phyloP scores from a whole-genome alignment of 2,888 invertebrate genomes.

The Melanostoma scalare region DNA sequence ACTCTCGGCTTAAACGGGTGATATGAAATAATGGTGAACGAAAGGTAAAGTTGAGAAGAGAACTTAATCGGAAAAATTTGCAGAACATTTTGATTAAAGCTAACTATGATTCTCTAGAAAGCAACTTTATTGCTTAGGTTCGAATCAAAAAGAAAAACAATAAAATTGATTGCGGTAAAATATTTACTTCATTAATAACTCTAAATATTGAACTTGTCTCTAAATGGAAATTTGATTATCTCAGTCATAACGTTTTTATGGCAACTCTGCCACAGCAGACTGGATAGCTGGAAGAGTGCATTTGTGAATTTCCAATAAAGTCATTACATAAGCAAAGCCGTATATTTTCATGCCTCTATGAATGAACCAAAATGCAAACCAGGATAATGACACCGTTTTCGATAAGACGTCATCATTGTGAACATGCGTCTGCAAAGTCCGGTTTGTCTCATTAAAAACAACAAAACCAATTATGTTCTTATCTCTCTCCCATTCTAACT shows the following conservation, averaged over 20 bases:
- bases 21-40: too few species aligned
- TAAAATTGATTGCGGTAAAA: too few species aligned
- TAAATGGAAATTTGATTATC: too few species aligned
- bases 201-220: too few species aligned
- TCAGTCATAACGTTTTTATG: background rate
- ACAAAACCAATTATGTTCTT: conserved; percentile 29
- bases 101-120: too few species aligned
- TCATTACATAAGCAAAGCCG: conserved; percentile 53
- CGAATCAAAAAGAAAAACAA: too few species aligned
- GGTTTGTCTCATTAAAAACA: conserved; percentile 27
- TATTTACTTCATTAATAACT: too few species aligned
- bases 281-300: conserved; percentile 38
- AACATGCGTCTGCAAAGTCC: conserved; percentile 60
- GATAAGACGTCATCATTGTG: conserved; percentile 54
- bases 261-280: conserved; percentile 25
- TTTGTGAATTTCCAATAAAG: conserved; percentile 40
- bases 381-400: conserved; percentile 66
- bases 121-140: too few species aligned
- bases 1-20: too few species aligned
- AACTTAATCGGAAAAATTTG: too few species aligned
- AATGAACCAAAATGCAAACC: conserved; percentile 53
- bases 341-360: conserved; percentile 41
- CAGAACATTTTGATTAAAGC: too few species aligned
- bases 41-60: too few species aligned
- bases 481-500: background rate